phyloP scores from a whole-genome alignment of 2,888 invertebrate species.

The Venustoraphidia nigricollis region DNA sequence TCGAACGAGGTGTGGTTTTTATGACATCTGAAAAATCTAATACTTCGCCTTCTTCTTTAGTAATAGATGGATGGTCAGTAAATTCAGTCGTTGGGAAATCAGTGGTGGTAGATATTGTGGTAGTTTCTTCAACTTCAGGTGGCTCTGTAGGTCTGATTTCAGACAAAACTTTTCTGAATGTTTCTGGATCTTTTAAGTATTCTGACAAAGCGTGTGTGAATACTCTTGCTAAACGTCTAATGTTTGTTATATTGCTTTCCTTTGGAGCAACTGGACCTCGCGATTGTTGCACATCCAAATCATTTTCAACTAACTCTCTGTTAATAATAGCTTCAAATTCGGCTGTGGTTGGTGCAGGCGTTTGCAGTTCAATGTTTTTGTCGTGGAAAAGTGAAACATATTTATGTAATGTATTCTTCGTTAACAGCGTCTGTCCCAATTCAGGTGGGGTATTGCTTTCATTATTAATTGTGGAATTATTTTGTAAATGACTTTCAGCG shows the following conservation, averaged over 20 bases:
- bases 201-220: constrained; percentile 72
- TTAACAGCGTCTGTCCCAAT: constrained; percentile 4
- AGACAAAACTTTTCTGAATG: constrained; percentile 58
- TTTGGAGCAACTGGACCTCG: constrained; percentile 39
- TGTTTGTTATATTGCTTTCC: constrained; percentile 13
- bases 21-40: constrained; percentile 60
- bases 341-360: constrained; percentile 7
- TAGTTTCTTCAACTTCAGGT: constrained; percentile 30
- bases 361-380: constrained; percentile 19
- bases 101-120: constrained; percentile 22
- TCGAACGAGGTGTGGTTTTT: constrained; percentile 21
- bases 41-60: constrained; percentile 58
- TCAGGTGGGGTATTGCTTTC: constrained; percentile 16
- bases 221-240: constrained; percentile 66
- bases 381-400: constrained; percentile 34
- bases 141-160: constrained; percentile 70
- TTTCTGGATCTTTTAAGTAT: constrained; percentile 69
- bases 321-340: constrained; percentile 1
- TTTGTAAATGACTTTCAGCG: constrained; percentile 30
- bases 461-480: constrained; percentile 24
- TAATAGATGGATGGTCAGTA: constrained; percentile 39
- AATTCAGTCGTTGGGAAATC: constrained; percentile 22
- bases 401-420: constrained; percentile 48
- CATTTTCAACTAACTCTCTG: constrained; percentile 22
- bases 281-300: constrained; percentile 45